Evolutionary conservation across 1,140 invertebrate genomes (phyloP).

Genomic region (Agrilus planipennis): DNA sequence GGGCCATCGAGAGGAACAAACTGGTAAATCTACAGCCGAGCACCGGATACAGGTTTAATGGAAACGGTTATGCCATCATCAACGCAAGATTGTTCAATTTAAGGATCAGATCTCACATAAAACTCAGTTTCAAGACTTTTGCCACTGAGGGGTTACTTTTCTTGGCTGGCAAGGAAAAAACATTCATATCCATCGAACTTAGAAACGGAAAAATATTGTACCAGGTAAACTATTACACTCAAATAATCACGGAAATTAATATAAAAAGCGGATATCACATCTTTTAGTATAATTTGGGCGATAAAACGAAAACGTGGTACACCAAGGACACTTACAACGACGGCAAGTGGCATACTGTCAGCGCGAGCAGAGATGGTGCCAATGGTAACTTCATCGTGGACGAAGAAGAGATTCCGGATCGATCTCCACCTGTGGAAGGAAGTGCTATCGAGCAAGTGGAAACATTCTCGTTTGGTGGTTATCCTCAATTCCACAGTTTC

Average conservation of each 20-base stretch:
- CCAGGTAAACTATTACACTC: constrained; percentile 46
- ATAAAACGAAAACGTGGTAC: constrained; percentile 35
- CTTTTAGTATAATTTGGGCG: constrained; percentile 54
- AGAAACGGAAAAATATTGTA: constrained; percentile 61
- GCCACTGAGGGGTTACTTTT: constrained; percentile 79
- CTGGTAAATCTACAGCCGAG: constrained; percentile 47
- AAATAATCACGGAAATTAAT: too few species aligned
- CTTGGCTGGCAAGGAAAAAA: constrained; percentile 49
- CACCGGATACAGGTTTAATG: constrained; percentile 75
- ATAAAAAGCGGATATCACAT: not conserved
- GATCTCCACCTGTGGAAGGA: constrained; percentile 29
- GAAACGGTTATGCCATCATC: constrained; percentile 68
- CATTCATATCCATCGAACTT: constrained; percentile 78
- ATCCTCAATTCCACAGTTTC: constrained; percentile 54
- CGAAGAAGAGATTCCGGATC: constrained; percentile 33
- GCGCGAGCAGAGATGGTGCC: constrained; percentile 52
- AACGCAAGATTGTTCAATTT: constrained; percentile 44
- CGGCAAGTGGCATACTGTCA: constrained; percentile 69
- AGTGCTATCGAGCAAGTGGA: constrained; percentile 27
- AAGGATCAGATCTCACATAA: constrained; percentile 44
- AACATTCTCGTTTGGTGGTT: constrained; percentile 82
- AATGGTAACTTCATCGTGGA: constrained; percentile 61
- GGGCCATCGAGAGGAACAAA: constrained; percentile 50
- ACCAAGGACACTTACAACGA: constrained; percentile 59
- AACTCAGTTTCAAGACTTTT: constrained; percentile 76